Base-by-base conservation (phyloP, 1,140 invertebrate species). In the Lethocerus indicus region DNA sequence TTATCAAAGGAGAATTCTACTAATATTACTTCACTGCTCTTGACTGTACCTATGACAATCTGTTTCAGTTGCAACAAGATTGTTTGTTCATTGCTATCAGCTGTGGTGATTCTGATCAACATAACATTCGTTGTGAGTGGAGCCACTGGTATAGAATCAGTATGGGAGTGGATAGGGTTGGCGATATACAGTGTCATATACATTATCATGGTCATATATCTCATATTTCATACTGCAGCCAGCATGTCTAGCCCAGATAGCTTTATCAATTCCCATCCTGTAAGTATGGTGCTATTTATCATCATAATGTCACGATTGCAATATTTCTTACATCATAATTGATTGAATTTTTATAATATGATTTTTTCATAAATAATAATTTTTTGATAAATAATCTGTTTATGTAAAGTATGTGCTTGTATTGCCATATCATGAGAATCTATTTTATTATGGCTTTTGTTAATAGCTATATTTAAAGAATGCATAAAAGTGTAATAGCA, bases 31-130 rank as follows among this genome's bases (percentile, higher is more conserved):
- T 43, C n/a, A 49, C 25, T 37, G 16, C 23, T 47, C 28, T 54
- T 49, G 50, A 45, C 45, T 49, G 44, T 26, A 35, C 28, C 42
- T 41, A 53, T 55, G 2, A 49, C 57, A 59, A 54, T 59, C 57
- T 56, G 49, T 68, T 71, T 54, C 61, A 83, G 80, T 53, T 65
- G 64, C 20, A 83, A 76, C 57, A 83, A 79, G 64, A 64, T 81
- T n/a, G 62, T 82, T 16, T 67, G 83, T 0, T 74, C 74, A 29
- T 26, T 74, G 1, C 62, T 89, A 16, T 79, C 81, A 6, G 58
- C 76, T 9, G 60, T 81, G 20, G 79, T 91, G 1, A 86, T 91
- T 58, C 62, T 60, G 12, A 87, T 92, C 54, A 91, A 92, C 61
- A 70, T 87, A 41, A 89, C 78, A 61, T 88, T 90, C 63, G 81